These are phyloP conservation scores for Catocala fraxini DNA, from an alignment of 2,888 invertebrate species.

Conservation along the genomic window DNA sequence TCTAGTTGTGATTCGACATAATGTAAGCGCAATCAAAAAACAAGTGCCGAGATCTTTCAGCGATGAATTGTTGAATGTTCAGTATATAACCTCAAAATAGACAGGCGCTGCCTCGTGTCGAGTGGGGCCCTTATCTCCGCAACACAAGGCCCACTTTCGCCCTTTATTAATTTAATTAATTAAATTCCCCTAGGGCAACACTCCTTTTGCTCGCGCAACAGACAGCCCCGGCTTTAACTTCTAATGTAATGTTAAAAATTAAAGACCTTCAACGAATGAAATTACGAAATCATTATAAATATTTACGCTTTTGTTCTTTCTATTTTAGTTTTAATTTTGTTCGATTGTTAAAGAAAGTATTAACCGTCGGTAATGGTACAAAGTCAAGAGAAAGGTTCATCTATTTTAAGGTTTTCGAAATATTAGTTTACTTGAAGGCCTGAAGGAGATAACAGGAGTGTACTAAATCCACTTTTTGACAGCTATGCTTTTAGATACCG, in stretches of 20 bases:
- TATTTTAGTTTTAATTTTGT: background rate
- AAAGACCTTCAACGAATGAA: constrained; percentile 14
- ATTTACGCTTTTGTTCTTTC: background rate
- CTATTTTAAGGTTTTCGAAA: no score
- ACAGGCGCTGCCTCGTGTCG: background rate
- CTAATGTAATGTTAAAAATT: constrained; percentile 37
- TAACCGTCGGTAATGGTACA: no score
- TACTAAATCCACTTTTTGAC: no score
- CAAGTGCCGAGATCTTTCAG: constrained; percentile 5
- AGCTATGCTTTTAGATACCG: no score
- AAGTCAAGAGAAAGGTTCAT: no score
- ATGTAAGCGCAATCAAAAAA: background rate
- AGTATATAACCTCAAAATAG: constrained; percentile 6
- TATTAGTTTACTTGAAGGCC: no score
- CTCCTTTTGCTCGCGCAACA: constrained; percentile 35
- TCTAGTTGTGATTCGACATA: background rate
- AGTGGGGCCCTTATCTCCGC: constrained; percentile 27
- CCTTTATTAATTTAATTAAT: constrained; percentile 52
- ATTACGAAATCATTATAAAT: constrained; percentile 7
- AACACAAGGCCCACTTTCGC: constrained; percentile 22
- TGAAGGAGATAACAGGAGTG: no score
- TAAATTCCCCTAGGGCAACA: constrained; percentile 49
- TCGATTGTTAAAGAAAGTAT: background rate
- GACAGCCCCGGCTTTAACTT: constrained; percentile 35
- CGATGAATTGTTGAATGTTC: constrained; percentile 5